These are phyloP conservation scores for Electrona antarctica DNA, from an alignment of 2,113 vertebrate species.

Conservation along the genomic window DNA sequence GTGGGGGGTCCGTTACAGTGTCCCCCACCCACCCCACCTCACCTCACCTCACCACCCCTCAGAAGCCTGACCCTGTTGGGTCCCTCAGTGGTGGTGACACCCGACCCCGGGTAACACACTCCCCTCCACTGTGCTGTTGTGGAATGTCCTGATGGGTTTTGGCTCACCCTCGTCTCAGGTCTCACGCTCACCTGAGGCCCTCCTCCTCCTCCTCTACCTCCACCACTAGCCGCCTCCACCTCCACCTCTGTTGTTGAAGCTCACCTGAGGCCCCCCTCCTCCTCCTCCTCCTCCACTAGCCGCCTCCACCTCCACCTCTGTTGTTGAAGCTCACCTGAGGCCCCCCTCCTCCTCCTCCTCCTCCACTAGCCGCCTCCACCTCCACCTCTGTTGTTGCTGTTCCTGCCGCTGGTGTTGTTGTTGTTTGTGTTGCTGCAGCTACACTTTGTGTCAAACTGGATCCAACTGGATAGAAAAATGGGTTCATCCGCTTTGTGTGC, in stretches of 20 bases:
- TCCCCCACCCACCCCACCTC: too few relatives aligned
- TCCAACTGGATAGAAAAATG: slow-evolving; percentile 34
- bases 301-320: too few relatives aligned
- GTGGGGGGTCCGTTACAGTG: too few relatives aligned
- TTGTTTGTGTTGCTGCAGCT: not conserved
- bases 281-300: too few relatives aligned
- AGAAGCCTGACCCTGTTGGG: too few relatives aligned
- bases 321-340: slow-evolving; percentile 33
- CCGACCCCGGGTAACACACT: slow-evolving; percentile 25
- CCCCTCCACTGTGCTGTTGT: not conserved
- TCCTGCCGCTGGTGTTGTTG: too few relatives aligned
- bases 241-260: not conserved
- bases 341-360: not conserved
- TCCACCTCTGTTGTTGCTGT: too few relatives aligned
- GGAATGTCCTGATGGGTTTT: slow-evolving; percentile 20
- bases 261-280: slow-evolving; percentile 33
- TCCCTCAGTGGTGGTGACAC: slow-evolving; percentile 13
- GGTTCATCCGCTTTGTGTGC: slow-evolving; percentile 26
- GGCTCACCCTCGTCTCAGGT: slow-evolving; percentile 15
- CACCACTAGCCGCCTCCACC: too few relatives aligned
- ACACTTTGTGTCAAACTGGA: slow-evolving; percentile 42
- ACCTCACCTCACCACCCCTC: not conserved
- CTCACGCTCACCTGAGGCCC: slow-evolving; percentile 42
- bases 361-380: too few relatives aligned
- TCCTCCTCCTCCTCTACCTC: too few relatives aligned